phyloP scores from a whole-genome alignment of 2,888 invertebrate genomes.

The Drosophila kanekoi region DNA sequence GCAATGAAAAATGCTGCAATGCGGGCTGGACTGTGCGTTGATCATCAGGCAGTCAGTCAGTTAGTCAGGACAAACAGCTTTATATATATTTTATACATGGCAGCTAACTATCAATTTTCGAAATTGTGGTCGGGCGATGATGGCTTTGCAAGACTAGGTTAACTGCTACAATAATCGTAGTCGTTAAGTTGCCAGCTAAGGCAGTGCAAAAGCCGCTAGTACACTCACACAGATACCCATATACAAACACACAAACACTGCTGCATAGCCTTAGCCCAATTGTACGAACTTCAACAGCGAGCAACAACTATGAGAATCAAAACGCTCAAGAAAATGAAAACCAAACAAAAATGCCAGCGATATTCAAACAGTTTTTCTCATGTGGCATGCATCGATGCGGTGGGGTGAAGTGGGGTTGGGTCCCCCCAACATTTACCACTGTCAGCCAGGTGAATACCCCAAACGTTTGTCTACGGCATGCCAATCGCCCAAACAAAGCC shows the following conservation, averaged over 20 bases:
- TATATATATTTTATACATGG: background rate
- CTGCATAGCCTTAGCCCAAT: constrained; percentile 29
- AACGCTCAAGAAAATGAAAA: constrained; percentile 58
- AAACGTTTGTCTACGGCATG: background rate
- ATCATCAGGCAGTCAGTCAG: background rate
- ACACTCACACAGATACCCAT: too few relatives aligned
- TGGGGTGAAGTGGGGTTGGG: background rate
- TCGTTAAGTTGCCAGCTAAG: background rate
- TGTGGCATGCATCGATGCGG: constrained; percentile 4
- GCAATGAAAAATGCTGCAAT: too few relatives aligned
- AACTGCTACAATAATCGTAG: background rate
- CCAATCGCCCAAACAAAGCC: constrained; percentile 60
- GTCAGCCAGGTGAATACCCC: background rate
- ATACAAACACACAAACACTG: too few relatives aligned
- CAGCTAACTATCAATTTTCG: background rate
- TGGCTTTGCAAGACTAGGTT: background rate
- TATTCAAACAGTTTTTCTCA: constrained; percentile 49
- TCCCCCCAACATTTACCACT: background rate
- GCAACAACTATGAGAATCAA: constrained; percentile 42
- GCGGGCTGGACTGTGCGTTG: too few relatives aligned
- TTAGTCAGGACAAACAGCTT: background rate
- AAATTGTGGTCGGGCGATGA: background rate
- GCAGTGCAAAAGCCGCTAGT: background rate
- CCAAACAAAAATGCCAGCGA: constrained; percentile 55
- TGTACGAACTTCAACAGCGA: constrained; percentile 21